Base-by-base conservation (phyloP, 2,797 vertebrate species). In the Fistularia tabacaria region DNA sequence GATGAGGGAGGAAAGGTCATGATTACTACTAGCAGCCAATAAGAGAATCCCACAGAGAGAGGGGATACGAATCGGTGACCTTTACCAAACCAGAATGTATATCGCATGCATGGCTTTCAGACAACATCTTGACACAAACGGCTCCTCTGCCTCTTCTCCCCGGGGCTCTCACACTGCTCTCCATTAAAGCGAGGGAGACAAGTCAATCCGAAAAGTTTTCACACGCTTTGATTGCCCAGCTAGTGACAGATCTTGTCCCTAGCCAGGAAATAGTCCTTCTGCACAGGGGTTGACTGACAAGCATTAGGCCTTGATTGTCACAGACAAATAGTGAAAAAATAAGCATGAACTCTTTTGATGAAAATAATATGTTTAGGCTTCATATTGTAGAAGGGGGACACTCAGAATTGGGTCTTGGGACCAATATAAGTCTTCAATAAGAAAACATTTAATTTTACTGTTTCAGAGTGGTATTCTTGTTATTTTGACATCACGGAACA, bases 11-110 rank as follows among this genome's bases (percentile, higher is more conserved):
- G 76, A 89, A 89, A 88, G 85, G 83, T 88, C 87, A 89, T 77
- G 79, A 86, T 89, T 85, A 82, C 81, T 69, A 85, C 82, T 62
- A 74, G 73, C 73, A 84, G 75, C 79, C 84, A 84, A 81, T 84
- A 72, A 80, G 76, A 79, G 76, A 72, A 78, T 72, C 66, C 74
- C 59, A 12, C 58, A 41, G 63, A 76, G 76, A 54, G 71, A 41
- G 57, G 53, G 74, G 66, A 70, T 55, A 73, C 63, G 79, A 73
- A 73, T 59, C 60, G 77, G 51, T 86, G 82, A 88, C 88, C 86
- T 91, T 89, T 86, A 81, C 71, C 59, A 88, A 71, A 74, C 57
- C 70, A 57, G 76, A 79, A 71, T 71, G 77, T 67, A 62, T 74
- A 66, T 72, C 66, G 57, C 0, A 25, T 51, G 43, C 62, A 66